These are phyloP conservation scores for Nothoprocta pentlandii DNA, from an alignment of 2,113 vertebrate genomes.

Conservation along the genomic window DNA sequence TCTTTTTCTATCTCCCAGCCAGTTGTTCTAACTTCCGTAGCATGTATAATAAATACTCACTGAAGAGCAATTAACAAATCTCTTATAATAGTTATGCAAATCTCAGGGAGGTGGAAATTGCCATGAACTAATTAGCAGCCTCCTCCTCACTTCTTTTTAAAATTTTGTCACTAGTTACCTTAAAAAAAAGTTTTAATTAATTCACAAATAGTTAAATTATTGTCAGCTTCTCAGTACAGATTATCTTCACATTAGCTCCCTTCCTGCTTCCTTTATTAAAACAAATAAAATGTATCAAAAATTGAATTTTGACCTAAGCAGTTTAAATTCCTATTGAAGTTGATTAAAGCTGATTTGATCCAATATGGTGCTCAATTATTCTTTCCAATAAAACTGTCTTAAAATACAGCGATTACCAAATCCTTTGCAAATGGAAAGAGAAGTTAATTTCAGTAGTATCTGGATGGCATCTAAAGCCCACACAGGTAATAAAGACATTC, in stretches of 20 bases:
- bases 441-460: not conserved
- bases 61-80: constrained; percentile 54
- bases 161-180: constrained; percentile 49
- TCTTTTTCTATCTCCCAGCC: not conserved
- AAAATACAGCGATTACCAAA: not conserved
- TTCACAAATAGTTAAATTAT: not conserved
- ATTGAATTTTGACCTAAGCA: not conserved
- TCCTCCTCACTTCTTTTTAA: constrained; percentile 46
- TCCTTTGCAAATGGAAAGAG: constrained; percentile 3
- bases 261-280: not conserved
- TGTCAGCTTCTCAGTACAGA: constrained; percentile 12
- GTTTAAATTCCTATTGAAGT: not conserved
- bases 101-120: not conserved
- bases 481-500: not conserved
- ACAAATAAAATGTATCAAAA: not conserved
- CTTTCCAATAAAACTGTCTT: not conserved
- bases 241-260: not conserved
- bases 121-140: constrained; percentile 62
- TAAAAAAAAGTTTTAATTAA: constrained; percentile 53
- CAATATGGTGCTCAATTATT: constrained; percentile 1
- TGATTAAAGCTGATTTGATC: not conserved
- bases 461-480: not conserved
- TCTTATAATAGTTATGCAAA: constrained; percentile 11
- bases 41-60: constrained; percentile 22
- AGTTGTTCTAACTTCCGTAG: constrained; percentile 20